Conservation (phyloP, 2,797 vertebrate species). For the Thamnophis elegans region DNA sequence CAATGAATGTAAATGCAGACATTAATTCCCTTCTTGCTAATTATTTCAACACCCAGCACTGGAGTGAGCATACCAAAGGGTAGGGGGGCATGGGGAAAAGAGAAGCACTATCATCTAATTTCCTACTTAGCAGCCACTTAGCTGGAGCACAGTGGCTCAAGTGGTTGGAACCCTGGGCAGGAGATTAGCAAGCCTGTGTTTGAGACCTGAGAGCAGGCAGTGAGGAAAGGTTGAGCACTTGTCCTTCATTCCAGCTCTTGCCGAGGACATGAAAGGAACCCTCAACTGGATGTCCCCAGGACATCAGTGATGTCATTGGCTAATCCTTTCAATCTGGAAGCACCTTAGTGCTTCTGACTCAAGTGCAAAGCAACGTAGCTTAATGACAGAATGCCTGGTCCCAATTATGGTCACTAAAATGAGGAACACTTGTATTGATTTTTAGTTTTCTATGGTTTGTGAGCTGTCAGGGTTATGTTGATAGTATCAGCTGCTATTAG, state of each 20-base stretch:
- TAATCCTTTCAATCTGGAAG: not conserved
- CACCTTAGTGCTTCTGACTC: not conserved
- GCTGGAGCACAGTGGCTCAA: not conserved
- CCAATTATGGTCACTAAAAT: not conserved
- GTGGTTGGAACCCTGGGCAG: not conserved
- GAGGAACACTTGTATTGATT: not conserved
- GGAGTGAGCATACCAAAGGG: not conserved
- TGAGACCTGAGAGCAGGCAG: not conserved
- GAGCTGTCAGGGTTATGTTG: not conserved
- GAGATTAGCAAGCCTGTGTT: not conserved
- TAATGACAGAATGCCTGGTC: not conserved
- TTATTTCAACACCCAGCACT: not conserved
- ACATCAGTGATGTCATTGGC: not conserved
- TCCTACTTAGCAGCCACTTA: not conserved
- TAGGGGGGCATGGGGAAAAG: not conserved
- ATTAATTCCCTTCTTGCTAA: not conserved
- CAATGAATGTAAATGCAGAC: not conserved
- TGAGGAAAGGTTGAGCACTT: not conserved
- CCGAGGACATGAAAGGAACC: not conserved
- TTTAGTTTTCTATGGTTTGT: not conserved
- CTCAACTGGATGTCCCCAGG: not conserved
- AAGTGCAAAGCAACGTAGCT: not conserved
- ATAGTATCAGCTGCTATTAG: not conserved
- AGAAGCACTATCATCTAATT: not conserved
- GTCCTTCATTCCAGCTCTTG: not conserved